Conservation (phyloP, 2,888 invertebrate species). For the Melikaiella ostensackeni region DNA sequence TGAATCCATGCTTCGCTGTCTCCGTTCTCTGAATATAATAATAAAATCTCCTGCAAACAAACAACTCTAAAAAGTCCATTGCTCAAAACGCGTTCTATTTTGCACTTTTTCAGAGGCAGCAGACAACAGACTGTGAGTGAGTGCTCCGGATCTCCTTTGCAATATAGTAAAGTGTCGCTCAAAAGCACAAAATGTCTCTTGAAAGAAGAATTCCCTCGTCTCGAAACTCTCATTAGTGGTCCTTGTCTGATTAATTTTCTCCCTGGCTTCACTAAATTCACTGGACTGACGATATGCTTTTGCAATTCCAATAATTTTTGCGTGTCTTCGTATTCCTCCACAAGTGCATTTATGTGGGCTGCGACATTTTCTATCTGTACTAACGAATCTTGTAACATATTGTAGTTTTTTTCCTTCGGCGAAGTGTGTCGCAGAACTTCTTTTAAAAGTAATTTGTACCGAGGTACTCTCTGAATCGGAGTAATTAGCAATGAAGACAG, state of each 20-base stretch:
- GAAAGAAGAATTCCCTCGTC: conserved; percentile 74
- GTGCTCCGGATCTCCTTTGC: conserved; percentile 82
- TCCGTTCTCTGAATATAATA: conserved; percentile 80
- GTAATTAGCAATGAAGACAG: conserved; percentile 86
- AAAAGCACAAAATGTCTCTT: conserved; percentile 84
- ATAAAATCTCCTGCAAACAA: conserved; percentile 80
- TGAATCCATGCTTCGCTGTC: conserved; percentile 81
- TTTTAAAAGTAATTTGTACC: conserved; percentile 85
- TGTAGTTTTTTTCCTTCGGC: conserved; percentile 80
- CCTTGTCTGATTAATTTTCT: conserved; percentile 85
- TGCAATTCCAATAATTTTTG: conserved; percentile 84
- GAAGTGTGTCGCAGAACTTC: conserved; percentile 83
- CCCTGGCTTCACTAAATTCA: conserved; percentile 84
- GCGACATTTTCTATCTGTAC: conserved; percentile 84
- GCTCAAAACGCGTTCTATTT: conserved; percentile 80
- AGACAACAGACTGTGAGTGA: conserved; percentile 83
- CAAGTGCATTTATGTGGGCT: conserved; percentile 85
- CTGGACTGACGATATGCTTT: conserved; percentile 81
- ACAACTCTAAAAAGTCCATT: conserved; percentile 81
- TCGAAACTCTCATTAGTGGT: conserved; percentile 80
- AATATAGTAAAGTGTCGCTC: conserved; percentile 86
- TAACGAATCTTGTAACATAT: conserved; percentile 81
- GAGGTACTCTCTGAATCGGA: conserved; percentile 88
- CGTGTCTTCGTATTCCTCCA: conserved; percentile 86
- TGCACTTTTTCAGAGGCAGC: conserved; percentile 85